Conservation (phyloP, 2,113 vertebrate species). For the Xiphophorus hellerii region DNA sequence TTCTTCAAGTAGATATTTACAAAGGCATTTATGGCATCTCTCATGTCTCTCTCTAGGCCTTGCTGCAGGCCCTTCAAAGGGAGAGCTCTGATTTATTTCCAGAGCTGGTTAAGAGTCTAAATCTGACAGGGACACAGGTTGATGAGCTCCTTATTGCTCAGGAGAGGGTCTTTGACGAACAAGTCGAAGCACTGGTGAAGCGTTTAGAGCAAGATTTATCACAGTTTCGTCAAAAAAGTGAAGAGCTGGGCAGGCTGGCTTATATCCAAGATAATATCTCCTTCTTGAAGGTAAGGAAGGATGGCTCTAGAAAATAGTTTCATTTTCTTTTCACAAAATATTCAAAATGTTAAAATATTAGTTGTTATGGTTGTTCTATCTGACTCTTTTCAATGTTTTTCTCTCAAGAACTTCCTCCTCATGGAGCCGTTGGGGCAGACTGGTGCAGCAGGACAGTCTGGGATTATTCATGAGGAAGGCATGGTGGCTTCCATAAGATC, state of each 20-base stretch:
- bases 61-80: slow-evolving; percentile 65
- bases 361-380: background rate
- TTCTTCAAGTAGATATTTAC: background rate
- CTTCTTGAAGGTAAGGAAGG: slow-evolving; percentile 73
- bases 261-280: slow-evolving; percentile 66
- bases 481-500: slow-evolving; percentile 50
- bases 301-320: background rate
- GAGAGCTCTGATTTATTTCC: slow-evolving; percentile 67
- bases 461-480: slow-evolving; percentile 39
- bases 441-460: slow-evolving; percentile 1
- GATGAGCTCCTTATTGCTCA: slow-evolving; percentile 63
- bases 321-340: background rate
- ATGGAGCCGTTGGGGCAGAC: slow-evolving; percentile 32
- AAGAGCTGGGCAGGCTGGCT: slow-evolving; percentile 66
- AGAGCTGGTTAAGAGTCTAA: slow-evolving; percentile 57
- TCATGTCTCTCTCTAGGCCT: slow-evolving; percentile 47
- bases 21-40: background rate
- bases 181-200: slow-evolving; percentile 56
- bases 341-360: background rate
- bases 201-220: slow-evolving; percentile 72
- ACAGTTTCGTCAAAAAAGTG: slow-evolving; percentile 59
- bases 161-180: slow-evolving; percentile 52
- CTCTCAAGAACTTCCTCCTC: slow-evolving; percentile 62
- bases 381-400: background rate
- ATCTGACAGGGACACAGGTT: slow-evolving; percentile 57